Base-by-base conservation (phyloP, 1,140 invertebrate species). In the Linepithema humile region DNA sequence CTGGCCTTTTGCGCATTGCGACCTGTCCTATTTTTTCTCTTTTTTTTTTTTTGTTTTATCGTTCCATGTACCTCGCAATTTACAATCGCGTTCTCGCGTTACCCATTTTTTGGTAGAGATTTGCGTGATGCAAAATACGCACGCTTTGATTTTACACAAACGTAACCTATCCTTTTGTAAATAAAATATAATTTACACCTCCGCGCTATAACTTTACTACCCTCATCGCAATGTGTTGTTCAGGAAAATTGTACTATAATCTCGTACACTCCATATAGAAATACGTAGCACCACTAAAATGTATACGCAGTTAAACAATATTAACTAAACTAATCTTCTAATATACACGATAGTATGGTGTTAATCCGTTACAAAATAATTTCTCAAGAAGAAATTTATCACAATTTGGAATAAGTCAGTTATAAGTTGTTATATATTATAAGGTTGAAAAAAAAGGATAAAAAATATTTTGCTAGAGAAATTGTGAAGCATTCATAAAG, bases 71-170 rank as follows among this genome's bases (percentile, higher is more conserved):
- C 38, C 35, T 80, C 64, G 12, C 75, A 80, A 80, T 80, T 80
- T 57, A 80, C 75, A 80, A 80, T 80, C 50, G 48, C 26, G 12
- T 70, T 70, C 62, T 70, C 75, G 48, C 64, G 48, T 80, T 80
- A 70, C 64, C 23, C 23, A 70, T 80, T 55, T 80, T 78, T 77
- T 64, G 26, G 12, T 55, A 69, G 17, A 80, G 48, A 80, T 80
- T 80, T 80, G 75, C 48, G 35, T 80, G 48, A 69, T 12, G 62
- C 59, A 65, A 53, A 85, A 88, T 62, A 86, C 80, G 74, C 72
- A n/a, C 77, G 86, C 60, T 86, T 77, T 50, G 84, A 88, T 86
- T 72, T 85, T 53, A 65, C 83, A 85, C 86, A 83, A 73, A 70
- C 35, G 69, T 83, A 74, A 80, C 55, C 84, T 64, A 55, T 57